Base-by-base conservation (phyloP, 2,113 vertebrate species). In the Rutilus rutilus region DNA sequence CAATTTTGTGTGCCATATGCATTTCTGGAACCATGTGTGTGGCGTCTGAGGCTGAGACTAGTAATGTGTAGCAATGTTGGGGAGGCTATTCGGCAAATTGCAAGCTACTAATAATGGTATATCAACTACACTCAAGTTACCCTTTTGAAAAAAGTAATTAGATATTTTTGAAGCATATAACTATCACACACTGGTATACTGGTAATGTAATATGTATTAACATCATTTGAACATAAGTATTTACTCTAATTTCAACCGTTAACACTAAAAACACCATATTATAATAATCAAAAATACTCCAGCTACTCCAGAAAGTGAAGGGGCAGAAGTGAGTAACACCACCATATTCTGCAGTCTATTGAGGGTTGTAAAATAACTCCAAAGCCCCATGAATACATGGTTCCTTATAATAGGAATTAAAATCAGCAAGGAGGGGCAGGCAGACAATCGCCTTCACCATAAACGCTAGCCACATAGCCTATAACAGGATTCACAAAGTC, bases 401-500 rank as follows among this genome's bases (percentile, higher is more conserved):
- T 39, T 47, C 64, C 80, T 62, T 65, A 62, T 65, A 85, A 60
- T 84, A 42, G 75, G 67, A 91, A 81, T 83, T 71, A 42, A 81
- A 87, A 81, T 84, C 78, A 83, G 25, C 23, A 11, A 87, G 75
- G 6, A 75, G 6, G 62, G 52, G 42, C 36, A 80, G 7, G 36
- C 64, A 82, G 30, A 65, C 8, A 42, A 81, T 86, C 73, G 23
- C 25, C 60, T 42, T 81, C 78, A 42, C 36, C 52, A 47, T 45
- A 81, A 42, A 84, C 3, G 47, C 52, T 79, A 80, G 52, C 47
- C 69, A 85, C 71, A 80, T 52, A 84, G 60, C 85, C 84, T 65
- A 23, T 86, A 87, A 91, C 86, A 62, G 82, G 89, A 89, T 87
- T 87, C 67, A 23, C 67, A 78, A 79, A 88, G 57, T 65, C 73